phyloP scores from a whole-genome alignment of 2,113 vertebrate species.

The Corythornis madagascariensis region DNA sequence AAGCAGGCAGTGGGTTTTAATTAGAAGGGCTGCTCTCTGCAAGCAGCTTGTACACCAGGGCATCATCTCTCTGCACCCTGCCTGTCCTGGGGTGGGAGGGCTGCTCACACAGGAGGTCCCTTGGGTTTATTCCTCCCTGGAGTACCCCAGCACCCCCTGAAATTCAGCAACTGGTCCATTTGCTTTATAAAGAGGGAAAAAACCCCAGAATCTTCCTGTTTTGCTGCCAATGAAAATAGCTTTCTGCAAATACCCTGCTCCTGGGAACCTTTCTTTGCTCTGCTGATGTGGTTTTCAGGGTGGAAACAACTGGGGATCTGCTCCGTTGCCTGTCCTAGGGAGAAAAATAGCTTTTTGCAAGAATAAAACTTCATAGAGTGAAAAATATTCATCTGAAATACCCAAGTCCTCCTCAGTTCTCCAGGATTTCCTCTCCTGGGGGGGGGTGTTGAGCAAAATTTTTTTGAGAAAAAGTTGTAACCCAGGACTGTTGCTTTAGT shows the following conservation, averaged over 20 bases:
- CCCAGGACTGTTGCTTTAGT: background rate
- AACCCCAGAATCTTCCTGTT: background rate
- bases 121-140: background rate
- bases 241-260: background rate
- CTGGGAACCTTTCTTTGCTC: background rate
- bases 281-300: background rate
- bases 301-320: background rate
- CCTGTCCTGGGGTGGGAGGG: background rate
- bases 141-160: background rate
- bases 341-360: background rate
- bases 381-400: background rate
- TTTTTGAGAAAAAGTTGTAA: background rate
- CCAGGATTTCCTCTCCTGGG: background rate
- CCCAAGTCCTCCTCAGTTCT: background rate
- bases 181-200: background rate
- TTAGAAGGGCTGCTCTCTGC: background rate
- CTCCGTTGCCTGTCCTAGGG: background rate
- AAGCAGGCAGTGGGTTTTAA: background rate
- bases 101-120: rapidly evolving
- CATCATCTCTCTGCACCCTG: background rate
- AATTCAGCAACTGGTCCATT: too few species aligned
- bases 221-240: background rate
- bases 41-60: background rate
- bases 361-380: background rate
- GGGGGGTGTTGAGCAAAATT: background rate